Conservation (phyloP, 1,140 invertebrate genomes). For the Patella vulgata region DNA sequence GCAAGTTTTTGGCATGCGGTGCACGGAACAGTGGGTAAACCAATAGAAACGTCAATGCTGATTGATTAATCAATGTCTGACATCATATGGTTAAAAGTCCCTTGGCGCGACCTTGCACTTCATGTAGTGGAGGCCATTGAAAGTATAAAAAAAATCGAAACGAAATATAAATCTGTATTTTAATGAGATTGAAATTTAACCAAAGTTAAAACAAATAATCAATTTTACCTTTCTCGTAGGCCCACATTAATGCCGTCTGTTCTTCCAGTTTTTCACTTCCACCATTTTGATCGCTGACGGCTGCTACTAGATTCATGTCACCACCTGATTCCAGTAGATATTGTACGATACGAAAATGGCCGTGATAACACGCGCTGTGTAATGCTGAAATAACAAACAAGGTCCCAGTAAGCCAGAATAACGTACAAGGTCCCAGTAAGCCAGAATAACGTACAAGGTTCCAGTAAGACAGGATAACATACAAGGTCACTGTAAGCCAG, state of each 20-base stretch:
- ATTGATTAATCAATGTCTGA: no score
- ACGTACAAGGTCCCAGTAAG: background rate
- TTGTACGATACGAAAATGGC: slow-evolving; percentile 68
- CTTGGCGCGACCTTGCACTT: no score
- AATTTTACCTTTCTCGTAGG: slow-evolving; percentile 66
- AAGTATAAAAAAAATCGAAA: no score
- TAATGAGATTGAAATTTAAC: no score
- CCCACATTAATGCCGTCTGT: slow-evolving; percentile 70
- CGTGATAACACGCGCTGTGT: slow-evolving; percentile 70
- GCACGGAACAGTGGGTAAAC: no score
- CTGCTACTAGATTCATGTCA: slow-evolving; percentile 67
- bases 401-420: background rate
- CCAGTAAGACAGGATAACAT: background rate
- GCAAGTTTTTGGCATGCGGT: no score
- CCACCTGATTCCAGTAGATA: slow-evolving; percentile 69
- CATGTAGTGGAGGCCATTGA: no score
- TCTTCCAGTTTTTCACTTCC: slow-evolving; percentile 64
- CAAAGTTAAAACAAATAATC: no score
- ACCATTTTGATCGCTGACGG: slow-evolving; percentile 59
- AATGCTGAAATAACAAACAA: slow-evolving; percentile 52
- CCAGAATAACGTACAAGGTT: background rate
- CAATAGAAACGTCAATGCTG: no score
- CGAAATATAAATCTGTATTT: no score
- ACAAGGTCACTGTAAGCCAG: background rate
- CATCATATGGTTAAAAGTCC: no score